Conservation (phyloP, 2,113 vertebrate species). For the Carassius auratus region DNA sequence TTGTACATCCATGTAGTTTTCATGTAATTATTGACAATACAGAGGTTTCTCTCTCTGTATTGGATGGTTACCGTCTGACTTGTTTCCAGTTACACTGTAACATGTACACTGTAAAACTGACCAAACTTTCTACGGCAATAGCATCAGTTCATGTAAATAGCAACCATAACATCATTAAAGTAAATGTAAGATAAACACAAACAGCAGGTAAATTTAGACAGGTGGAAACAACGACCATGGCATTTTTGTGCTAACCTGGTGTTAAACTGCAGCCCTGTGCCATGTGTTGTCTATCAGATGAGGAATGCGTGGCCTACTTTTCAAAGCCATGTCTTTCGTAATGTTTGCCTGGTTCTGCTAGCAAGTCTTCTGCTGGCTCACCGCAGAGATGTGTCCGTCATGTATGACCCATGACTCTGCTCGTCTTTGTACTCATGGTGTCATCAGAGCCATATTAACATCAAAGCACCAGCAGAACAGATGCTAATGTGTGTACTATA, state of each 20-base stretch:
- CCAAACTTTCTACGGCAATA: too few relatives aligned
- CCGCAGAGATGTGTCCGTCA: slow-evolving; percentile 4
- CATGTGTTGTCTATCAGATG: slow-evolving; percentile 70
- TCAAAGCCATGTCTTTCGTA: slow-evolving; percentile 40
- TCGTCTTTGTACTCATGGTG: slow-evolving; percentile 7
- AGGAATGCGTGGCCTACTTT: slow-evolving; percentile 65
- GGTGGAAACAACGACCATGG: slow-evolving; percentile 59
- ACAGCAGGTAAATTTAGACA: neutral
- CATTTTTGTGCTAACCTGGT: slow-evolving; percentile 62
- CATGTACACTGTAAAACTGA: too few relatives aligned
- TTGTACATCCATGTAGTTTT: too few relatives aligned
- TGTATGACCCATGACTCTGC: slow-evolving; percentile 5
- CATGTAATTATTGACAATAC: too few relatives aligned
- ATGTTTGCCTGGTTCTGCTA: slow-evolving; percentile 27
- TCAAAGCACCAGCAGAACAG: slow-evolving; percentile 19
- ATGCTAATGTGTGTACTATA: slow-evolving; percentile 39
- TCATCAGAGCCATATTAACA: slow-evolving; percentile 1
- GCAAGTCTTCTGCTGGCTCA: neutral
- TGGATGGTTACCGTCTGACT: too few relatives aligned
- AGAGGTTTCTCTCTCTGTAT: too few relatives aligned
- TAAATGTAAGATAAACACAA: too few relatives aligned
- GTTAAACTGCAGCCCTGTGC: slow-evolving; percentile 62
- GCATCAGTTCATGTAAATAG: too few relatives aligned
- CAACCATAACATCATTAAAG: too few relatives aligned
- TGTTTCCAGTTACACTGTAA: too few relatives aligned